Evolutionary conservation across 2,888 invertebrate genomes (phyloP).

Genomic region (Zaprionus obscuricornis): DNA sequence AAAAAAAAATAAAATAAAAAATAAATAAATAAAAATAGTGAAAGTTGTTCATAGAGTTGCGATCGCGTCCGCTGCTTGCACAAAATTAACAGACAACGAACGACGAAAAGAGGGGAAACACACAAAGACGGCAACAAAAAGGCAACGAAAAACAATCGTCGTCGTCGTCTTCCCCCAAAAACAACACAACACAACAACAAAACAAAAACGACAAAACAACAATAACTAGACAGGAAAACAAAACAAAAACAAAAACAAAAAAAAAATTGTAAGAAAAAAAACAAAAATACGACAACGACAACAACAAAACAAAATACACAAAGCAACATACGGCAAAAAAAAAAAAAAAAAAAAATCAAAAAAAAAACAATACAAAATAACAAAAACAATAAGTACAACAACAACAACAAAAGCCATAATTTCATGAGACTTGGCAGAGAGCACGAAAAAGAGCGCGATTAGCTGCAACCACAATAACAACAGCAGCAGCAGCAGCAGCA

Average conservation of each 20-base stretch:
- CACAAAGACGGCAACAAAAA: slow-evolving; percentile 19
- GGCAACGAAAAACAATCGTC: slow-evolving; percentile 37
- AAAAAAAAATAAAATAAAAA: background rate
- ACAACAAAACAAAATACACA: slow-evolving; percentile 16
- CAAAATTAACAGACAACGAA: slow-evolving; percentile 72
- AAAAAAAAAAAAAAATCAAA: slow-evolving; percentile 18
- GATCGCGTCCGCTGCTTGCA: slow-evolving; percentile 55
- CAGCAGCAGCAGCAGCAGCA: background rate
- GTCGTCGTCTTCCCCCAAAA: slow-evolving; percentile 39
- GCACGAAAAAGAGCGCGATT: slow-evolving; percentile 6
- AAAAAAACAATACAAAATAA: slow-evolving; percentile 5
- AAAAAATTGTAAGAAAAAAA: too few species aligned
- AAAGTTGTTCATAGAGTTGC: slow-evolving; percentile 71
- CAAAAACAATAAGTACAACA: slow-evolving; percentile 25
- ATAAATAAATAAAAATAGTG: slow-evolving; percentile 51
- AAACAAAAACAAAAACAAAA: too few species aligned
- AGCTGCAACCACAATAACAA: slow-evolving; percentile 20
- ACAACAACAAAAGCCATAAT: slow-evolving; percentile 6
- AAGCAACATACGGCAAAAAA: slow-evolving; percentile 22
- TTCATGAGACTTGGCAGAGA: slow-evolving; percentile 22
- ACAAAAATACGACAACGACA: too few species aligned
- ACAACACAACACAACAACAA: slow-evolving; percentile 7
- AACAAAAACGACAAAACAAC: too few species aligned
- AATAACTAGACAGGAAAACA: too few species aligned
- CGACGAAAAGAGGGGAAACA: slow-evolving; percentile 69